A percentile compares a stretch with the other conserved stretches of the same genome.
phyloP scores from a whole-genome alignment of 2,113 vertebrate genomes.

The Sylvicapra grimmia region DNA sequence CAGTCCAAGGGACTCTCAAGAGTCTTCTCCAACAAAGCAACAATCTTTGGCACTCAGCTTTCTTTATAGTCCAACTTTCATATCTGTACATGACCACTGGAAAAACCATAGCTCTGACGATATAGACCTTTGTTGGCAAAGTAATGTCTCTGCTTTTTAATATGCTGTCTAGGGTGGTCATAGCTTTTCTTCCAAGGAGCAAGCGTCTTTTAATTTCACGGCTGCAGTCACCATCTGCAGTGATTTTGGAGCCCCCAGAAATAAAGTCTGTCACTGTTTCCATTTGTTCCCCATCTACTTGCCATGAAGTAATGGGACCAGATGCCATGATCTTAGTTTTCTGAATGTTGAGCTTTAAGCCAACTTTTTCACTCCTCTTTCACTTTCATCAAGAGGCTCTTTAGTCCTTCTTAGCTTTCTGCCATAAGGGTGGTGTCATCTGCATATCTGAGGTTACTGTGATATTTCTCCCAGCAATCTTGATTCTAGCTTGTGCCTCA shows the following conservation, averaged over 20 bases:
- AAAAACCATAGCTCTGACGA: neutral
- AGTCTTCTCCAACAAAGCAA: neutral
- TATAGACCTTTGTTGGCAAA: neutral
- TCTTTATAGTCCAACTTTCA: neutral
- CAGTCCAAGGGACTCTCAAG: neutral
- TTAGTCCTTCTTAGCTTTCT: too few relatives aligned
- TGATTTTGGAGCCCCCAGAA: neutral
- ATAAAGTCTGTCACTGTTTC: neutral
- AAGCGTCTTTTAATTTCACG: neutral
- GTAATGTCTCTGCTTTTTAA: neutral
- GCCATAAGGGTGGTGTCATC: too few relatives aligned
- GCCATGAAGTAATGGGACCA: neutral
- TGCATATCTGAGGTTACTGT: too few relatives aligned
- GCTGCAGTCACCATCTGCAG: neutral
- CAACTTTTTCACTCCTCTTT: neutral
- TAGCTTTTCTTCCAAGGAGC: neutral
- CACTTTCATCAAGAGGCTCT: too few relatives aligned
- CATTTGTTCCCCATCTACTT: neutral
- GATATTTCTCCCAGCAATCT: too few relatives aligned
- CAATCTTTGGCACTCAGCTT: neutral
- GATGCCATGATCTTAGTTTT: neutral
- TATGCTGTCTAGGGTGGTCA: neutral
- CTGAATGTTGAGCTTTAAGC: neutral
- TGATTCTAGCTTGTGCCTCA: too few relatives aligned
- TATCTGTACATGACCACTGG: neutral